A percentile compares a stretch with the other conserved stretches of the same genome.
Evolutionary conservation across 92 coral and sea anemone species (phyloP).

Genomic region (Hydrozoanthus gracilis): DNA sequence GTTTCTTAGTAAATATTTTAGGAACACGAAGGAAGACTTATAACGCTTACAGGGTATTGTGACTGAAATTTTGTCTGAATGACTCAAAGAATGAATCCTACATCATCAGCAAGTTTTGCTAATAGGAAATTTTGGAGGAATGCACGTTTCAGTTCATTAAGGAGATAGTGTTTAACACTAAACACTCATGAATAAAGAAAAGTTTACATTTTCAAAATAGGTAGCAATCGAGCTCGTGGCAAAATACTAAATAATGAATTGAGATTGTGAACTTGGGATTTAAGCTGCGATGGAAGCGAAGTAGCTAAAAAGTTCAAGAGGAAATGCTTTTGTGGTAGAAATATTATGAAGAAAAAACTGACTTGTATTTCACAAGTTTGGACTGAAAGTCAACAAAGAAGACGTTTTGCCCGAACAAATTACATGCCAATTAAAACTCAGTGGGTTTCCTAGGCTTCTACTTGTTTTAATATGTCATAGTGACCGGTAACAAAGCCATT

Average conservation of each 20-base stretch:
- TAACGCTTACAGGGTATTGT: slow-evolving; percentile 11
- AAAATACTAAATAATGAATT: slow-evolving; percentile 46
- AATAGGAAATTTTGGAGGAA: not conserved
- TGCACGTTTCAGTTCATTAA: not conserved
- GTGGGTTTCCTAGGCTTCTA: slow-evolving; percentile 69
- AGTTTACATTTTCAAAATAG: slow-evolving; percentile 45
- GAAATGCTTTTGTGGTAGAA: not conserved
- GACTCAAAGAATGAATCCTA: no score
- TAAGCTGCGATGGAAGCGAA: slow-evolving; percentile 1
- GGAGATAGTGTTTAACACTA: slow-evolving; percentile 1
- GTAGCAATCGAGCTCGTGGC: slow-evolving; percentile 45
- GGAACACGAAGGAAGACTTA: slow-evolving; percentile 37
- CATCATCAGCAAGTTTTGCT: not conserved
- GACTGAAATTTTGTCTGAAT: not conserved
- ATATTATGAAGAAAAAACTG: not conserved
- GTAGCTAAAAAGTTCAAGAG: not conserved
- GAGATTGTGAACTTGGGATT: slow-evolving; percentile 31
- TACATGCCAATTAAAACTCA: slow-evolving; percentile 89
- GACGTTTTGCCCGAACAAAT: slow-evolving; percentile 80
- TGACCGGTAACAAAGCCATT: slow-evolving; percentile 41
- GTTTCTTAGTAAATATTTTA: slow-evolving; percentile 48
- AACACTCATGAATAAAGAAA: slow-evolving; percentile 38
- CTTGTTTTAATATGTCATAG: not conserved
- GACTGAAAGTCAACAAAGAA: slow-evolving; percentile 43
- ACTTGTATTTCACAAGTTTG: not conserved